Conservation (phyloP, 2,888 invertebrate genomes). For the Platycnemis pennipes region DNA sequence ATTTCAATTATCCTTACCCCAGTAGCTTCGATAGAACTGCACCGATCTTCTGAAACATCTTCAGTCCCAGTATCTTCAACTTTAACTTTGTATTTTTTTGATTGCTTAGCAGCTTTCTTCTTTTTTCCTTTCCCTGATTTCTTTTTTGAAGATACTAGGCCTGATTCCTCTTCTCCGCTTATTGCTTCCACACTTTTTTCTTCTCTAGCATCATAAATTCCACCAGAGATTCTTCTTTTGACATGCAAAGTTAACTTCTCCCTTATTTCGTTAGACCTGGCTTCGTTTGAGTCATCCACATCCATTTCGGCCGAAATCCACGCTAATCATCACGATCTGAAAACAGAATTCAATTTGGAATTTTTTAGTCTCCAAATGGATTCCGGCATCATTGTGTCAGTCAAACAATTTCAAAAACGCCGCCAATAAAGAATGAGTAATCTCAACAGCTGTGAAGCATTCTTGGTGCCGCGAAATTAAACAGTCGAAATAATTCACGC, state of each 20-base stretch:
- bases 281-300: background rate
- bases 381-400: too few species aligned
- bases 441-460: too few species aligned
- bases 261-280: background rate
- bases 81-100: constrained; percentile 34
- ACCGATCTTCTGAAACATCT: constrained; percentile 40
- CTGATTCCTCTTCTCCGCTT: background rate
- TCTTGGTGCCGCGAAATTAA: too few species aligned
- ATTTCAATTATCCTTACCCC: constrained; percentile 17
- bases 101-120: constrained; percentile 30
- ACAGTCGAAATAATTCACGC: too few species aligned
- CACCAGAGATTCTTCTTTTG: constrained; percentile 45
- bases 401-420: too few species aligned
- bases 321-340: background rate
- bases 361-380: too few species aligned
- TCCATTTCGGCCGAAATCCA: background rate
- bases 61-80: constrained; percentile 38
- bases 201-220: background rate
- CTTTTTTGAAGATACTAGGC: background rate
- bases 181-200: background rate
- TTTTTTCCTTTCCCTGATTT: constrained; percentile 51
- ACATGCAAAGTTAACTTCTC: constrained; percentile 54
- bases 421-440: too few species aligned
- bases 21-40: constrained; percentile 18
- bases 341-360: too few species aligned